Percentiles rank a stretch among this genome's conserved stretches.
Conservation (phyloP, 2,113 vertebrate species). For the Atherinomorus stipes region DNA sequence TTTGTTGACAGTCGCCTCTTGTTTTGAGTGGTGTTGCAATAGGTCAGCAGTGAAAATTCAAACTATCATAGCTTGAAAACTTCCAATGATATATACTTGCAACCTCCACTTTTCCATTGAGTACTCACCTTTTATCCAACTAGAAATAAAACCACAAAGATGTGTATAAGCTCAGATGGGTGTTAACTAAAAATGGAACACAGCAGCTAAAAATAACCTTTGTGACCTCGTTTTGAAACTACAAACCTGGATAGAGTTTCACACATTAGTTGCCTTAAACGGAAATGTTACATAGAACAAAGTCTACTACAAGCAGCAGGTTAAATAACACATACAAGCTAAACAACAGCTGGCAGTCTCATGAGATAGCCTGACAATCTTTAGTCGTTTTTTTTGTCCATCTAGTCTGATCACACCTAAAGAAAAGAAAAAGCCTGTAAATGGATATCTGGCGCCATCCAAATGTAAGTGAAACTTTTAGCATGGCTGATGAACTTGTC, state of each 20-base stretch:
- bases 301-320: neutral
- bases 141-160: too few species aligned
- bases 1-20: too few species aligned
- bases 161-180: too few species aligned
- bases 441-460: conserved; percentile 13
- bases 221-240: neutral
- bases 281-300: neutral
- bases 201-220: neutral
- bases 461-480: conserved; percentile 9
- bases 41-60: too few species aligned
- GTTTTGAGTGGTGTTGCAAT: too few species aligned
- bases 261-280: neutral
- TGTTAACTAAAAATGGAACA: neutral
- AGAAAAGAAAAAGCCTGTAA: conserved; percentile 20
- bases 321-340: neutral
- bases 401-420: neutral
- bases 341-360: conserved; percentile 1
- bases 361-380: conserved; percentile 3
- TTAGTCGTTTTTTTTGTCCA: neutral
- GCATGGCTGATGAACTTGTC: conserved; percentile 22
- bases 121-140: too few species aligned
- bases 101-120: too few species aligned
- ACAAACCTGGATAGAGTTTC: neutral
- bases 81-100: too few species aligned
- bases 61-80: too few species aligned